A percentile compares a stretch with the other conserved stretches of the same genome.
These are phyloP conservation scores for Phalacrocorax brasilianus DNA, from an alignment of 2,113 vertebrate species.

Conservation along the genomic window DNA sequence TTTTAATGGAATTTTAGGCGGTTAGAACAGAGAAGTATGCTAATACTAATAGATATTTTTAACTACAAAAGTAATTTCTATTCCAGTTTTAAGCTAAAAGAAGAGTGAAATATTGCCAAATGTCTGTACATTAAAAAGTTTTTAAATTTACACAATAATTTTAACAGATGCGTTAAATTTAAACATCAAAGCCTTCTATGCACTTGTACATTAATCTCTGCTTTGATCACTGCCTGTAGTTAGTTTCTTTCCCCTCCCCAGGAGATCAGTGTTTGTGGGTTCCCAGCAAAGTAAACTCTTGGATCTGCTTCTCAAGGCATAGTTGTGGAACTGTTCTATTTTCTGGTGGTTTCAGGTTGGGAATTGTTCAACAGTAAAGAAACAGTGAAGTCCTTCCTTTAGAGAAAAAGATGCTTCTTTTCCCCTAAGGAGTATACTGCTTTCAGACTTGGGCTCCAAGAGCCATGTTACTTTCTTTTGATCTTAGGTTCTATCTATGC, in stretches of 20 bases:
- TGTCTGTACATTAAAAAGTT: not conserved
- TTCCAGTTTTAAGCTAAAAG: not conserved
- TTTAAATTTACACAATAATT: not conserved
- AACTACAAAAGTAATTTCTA: not conserved
- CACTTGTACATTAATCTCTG: not conserved
- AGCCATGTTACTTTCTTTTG: not conserved
- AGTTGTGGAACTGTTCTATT: not conserved
- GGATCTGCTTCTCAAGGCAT: not conserved
- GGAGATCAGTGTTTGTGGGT: not conserved
- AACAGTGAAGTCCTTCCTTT: not conserved
- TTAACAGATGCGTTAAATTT: not conserved
- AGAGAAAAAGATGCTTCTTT: not conserved
- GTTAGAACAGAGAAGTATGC: not conserved
- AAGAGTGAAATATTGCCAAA: not conserved
- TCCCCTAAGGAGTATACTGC: not conserved
- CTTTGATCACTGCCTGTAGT: not conserved
- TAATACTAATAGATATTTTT: not conserved
- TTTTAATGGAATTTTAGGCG: not conserved
- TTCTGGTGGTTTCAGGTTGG: not conserved
- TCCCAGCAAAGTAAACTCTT: not conserved
- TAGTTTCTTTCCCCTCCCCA: not conserved
- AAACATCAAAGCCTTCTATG: not conserved
- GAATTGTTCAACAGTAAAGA: not conserved
- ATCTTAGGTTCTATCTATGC: not conserved
- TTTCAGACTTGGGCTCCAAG: not conserved